Evolutionary conservation across 2,113 vertebrate genomes (phyloP).

Genomic region (Gadus chalcogrammus): DNA sequence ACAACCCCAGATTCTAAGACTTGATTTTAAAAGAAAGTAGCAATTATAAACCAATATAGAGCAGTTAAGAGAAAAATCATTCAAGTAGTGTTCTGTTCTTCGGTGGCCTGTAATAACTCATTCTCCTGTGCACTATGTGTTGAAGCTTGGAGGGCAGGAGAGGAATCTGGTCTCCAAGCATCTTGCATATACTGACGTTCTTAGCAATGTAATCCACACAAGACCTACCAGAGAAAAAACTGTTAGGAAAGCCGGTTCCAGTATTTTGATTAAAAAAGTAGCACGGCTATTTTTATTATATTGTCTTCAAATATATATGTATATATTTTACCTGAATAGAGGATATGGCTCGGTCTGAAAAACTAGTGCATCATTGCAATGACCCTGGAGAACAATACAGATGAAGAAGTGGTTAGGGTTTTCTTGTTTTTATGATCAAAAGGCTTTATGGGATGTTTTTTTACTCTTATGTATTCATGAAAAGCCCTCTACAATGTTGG

Average conservation of each 20-base stretch:
- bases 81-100: slow-evolving; percentile 38
- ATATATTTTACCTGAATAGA: slow-evolving; percentile 80
- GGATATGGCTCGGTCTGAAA: slow-evolving; percentile 91
- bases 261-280: neutral
- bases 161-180: slow-evolving; percentile 75
- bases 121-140: slow-evolving; percentile 79
- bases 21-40: neutral
- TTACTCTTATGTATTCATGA: too few species aligned
- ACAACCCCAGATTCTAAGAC: too few species aligned
- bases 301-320: neutral
- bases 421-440: neutral
- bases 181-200: slow-evolving; percentile 55
- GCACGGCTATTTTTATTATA: neutral
- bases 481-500: too few species aligned
- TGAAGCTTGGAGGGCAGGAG: slow-evolving; percentile 80
- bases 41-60: neutral
- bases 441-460: too few species aligned
- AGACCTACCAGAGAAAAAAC: slow-evolving; percentile 65
- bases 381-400: slow-evolving; percentile 57
- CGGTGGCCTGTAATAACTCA: slow-evolving; percentile 82
- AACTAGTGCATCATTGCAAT: slow-evolving; percentile 89
- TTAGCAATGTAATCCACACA: slow-evolving; percentile 88
- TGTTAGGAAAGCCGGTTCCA: neutral
- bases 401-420: neutral
- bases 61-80: neutral